Percentiles rank a stretch among this genome's conserved stretches.
phyloP scores from a whole-genome alignment of 1,140 invertebrate species.

The Leguminivora glycinivorella region DNA sequence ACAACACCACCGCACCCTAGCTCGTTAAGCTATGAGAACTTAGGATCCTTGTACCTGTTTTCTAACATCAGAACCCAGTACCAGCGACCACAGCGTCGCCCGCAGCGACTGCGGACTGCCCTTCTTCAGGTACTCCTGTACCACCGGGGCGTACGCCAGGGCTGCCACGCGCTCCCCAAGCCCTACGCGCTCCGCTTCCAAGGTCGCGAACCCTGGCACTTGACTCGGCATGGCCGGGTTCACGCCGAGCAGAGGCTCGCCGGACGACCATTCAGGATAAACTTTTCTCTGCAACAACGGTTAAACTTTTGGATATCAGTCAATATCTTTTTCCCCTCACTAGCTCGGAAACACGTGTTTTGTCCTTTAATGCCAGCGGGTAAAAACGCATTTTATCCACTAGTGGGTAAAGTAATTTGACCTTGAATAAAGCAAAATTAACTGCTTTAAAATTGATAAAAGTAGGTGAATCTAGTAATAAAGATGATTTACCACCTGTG shows the following conservation, averaged over 20 bases:
- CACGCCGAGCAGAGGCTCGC: slow-evolving; percentile 84
- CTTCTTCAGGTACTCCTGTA: slow-evolving; percentile 92
- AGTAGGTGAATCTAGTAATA: too few relatives aligned
- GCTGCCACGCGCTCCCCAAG: slow-evolving; percentile 84
- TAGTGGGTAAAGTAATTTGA: too few relatives aligned
- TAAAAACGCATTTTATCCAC: too few relatives aligned
- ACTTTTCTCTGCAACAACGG: slow-evolving; percentile 79
- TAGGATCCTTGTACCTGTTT: slow-evolving; percentile 81
- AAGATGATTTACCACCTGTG: too few relatives aligned
- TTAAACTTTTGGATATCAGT: background rate
- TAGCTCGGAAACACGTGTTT: too few relatives aligned
- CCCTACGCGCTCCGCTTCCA: slow-evolving; percentile 84
- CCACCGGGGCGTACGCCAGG: slow-evolving; percentile 85
- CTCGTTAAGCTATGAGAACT: too few relatives aligned
- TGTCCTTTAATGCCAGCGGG: too few relatives aligned
- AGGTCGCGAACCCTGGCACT: slow-evolving; percentile 77
- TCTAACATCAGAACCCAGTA: slow-evolving; percentile 87
- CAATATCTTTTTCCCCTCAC: too few relatives aligned
- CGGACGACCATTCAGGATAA: slow-evolving; percentile 84
- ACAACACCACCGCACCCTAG: too few relatives aligned
- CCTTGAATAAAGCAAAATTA: too few relatives aligned
- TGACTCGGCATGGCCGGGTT: slow-evolving; percentile 80
- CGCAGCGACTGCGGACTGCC: slow-evolving; percentile 89
- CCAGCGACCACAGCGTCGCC: slow-evolving; percentile 89
- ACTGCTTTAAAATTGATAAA: too few relatives aligned